Evolutionary conservation across 2,113 vertebrate species (phyloP).

Genomic region (Coturnix japonica): DNA sequence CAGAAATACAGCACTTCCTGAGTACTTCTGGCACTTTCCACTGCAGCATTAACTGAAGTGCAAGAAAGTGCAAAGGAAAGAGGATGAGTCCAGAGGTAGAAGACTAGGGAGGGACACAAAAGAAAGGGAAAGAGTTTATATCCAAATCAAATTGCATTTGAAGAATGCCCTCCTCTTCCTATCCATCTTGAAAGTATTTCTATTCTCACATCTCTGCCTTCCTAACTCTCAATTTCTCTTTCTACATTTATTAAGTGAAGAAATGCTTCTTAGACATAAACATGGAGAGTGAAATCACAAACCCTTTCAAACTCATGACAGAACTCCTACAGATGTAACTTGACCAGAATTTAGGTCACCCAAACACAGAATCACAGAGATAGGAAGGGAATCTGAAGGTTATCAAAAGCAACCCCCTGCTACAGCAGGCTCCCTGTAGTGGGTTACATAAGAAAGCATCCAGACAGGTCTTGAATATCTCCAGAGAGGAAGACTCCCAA

Average conservation of each 20-base stretch:
- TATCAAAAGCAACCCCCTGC: no score
- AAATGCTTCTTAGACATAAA: neutral
- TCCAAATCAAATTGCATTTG: neutral
- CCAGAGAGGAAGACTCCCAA: no score
- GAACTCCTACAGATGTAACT: neutral
- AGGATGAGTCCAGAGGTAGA: neutral
- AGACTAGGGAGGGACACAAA: neutral
- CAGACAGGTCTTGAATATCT: no score
- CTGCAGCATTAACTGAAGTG: neutral
- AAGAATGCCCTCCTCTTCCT: neutral
- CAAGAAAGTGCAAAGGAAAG: neutral
- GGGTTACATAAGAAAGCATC: no score
- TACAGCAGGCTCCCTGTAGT: no score
- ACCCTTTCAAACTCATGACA: neutral
- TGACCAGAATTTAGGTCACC: neutral
- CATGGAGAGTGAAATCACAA: neutral
- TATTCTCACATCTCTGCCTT: neutral
- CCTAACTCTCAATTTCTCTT: neutral
- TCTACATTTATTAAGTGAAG: neutral
- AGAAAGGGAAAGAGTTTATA: neutral
- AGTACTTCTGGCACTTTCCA: neutral
- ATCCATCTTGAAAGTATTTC: neutral
- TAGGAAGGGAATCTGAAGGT: no score
- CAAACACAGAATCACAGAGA: no score
- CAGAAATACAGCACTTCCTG: neutral